Evolutionary conservation across 2,113 vertebrate species (phyloP).

Genomic region (Ctenomys sociabilis): DNA sequence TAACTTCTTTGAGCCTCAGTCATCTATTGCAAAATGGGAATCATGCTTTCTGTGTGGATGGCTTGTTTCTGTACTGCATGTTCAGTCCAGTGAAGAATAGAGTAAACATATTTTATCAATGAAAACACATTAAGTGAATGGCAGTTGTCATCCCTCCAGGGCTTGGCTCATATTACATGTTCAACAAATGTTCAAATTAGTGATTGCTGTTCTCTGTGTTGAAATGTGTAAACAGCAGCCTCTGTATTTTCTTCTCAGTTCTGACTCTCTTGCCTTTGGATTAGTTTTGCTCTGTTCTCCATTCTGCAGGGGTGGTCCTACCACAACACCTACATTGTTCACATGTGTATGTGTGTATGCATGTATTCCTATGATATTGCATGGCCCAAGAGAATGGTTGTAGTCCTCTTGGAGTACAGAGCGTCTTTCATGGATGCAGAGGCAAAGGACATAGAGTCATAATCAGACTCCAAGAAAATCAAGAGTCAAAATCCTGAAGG

Average conservation of each 20-base stretch:
- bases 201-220: conserved; percentile 37
- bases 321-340: background rate
- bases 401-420: background rate
- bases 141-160: background rate
- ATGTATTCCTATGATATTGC: background rate
- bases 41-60: background rate
- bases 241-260: background rate
- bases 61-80: background rate
- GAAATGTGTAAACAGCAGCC: background rate
- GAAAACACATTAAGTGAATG: background rate
- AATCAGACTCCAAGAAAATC: background rate
- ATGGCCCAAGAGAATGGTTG: background rate
- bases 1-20: background rate
- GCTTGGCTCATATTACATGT: background rate
- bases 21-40: background rate
- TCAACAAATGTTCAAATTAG: background rate
- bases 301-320: background rate
- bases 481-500: background rate
- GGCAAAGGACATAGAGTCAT: background rate
- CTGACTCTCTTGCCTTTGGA: background rate
- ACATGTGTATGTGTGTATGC: background rate
- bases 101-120: background rate
- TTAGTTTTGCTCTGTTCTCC: background rate
- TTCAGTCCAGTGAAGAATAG: background rate
- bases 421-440: background rate